A percentile compares a stretch with the other conserved stretches of the same genome.
phyloP scores from a whole-genome alignment of 2,888 invertebrate genomes.

The Troides oblongomaculatus region DNA sequence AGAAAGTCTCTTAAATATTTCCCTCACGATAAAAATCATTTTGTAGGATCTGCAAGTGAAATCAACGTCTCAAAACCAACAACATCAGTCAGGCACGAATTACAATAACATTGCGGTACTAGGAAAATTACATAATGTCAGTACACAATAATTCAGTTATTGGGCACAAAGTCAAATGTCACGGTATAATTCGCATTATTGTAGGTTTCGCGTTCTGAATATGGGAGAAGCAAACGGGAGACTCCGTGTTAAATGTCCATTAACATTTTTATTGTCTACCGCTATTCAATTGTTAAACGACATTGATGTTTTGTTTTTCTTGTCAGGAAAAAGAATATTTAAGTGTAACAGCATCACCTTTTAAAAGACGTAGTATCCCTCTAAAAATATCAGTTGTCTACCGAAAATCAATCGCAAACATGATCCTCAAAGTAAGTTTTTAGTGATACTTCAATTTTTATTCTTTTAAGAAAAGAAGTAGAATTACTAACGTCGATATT shows the following conservation, averaged over 20 bases:
- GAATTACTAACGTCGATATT: slow-evolving; percentile 14
- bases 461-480: background rate
- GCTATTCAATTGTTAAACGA: slow-evolving; percentile 70
- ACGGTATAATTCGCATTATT: slow-evolving; percentile 58
- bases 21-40: background rate
- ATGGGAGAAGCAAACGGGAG: slow-evolving; percentile 49
- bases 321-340: slow-evolving; percentile 75
- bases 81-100: background rate
- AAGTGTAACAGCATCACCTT: slow-evolving; percentile 62
- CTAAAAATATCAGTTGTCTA: slow-evolving; percentile 69
- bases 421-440: slow-evolving; percentile 69
- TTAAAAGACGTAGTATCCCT: slow-evolving; percentile 65
- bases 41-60: background rate
- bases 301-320: slow-evolving; percentile 77
- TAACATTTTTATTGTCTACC: slow-evolving; percentile 73
- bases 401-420: slow-evolving; percentile 67
- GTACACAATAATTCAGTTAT: slow-evolving; percentile 45
- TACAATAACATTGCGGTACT: slow-evolving; percentile 39
- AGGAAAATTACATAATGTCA: slow-evolving; percentile 53
- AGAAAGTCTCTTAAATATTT: too few species aligned
- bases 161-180: slow-evolving; percentile 56
- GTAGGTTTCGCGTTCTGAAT: slow-evolving; percentile 66
- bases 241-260: slow-evolving; percentile 67
- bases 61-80: background rate
- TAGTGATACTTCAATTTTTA: background rate